Conservation (phyloP, 2,113 vertebrate species). For the Genyomyrus donnyi region DNA sequence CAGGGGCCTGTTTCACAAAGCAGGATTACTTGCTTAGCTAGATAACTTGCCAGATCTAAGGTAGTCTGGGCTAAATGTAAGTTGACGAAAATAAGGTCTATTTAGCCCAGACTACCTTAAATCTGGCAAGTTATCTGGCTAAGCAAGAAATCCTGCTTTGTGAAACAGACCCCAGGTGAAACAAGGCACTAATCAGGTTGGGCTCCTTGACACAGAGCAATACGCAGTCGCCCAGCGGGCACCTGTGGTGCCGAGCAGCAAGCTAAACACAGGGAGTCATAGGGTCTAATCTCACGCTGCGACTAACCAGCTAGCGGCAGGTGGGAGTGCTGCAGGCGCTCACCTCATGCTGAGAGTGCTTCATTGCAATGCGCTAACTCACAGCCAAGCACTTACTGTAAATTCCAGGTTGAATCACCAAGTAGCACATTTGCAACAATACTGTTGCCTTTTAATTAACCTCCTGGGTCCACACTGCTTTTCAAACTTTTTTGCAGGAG, state of each 20-base stretch:
- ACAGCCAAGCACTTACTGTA: not conserved
- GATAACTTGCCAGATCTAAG: no score
- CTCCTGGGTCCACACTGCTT: not conserved
- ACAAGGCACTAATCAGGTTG: not conserved
- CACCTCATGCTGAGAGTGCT: not conserved
- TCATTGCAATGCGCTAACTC: not conserved
- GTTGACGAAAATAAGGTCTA: no score
- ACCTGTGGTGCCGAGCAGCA: not conserved
- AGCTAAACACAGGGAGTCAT: not conserved
- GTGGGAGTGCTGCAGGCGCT: not conserved
- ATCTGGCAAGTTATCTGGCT: no score
- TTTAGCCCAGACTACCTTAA: no score
- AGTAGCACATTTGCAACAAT: not conserved
- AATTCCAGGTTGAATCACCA: not conserved
- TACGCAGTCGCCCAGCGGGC: not conserved
- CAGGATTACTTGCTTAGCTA: no score
- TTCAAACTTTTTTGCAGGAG: not conserved
- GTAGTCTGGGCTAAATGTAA: no score
- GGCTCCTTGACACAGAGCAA: not conserved
- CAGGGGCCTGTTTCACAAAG: not conserved
- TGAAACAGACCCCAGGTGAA: not conserved
- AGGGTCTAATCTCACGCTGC: not conserved
- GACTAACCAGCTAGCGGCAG: not conserved
- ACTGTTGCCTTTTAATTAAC: constrained; percentile 2
- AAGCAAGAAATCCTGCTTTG: no score